Evolutionary conservation across 2,797 vertebrate species (phyloP), one percentile per base, ranked within the genome.

Genomic region (Siniperca scherzeri): DNA sequence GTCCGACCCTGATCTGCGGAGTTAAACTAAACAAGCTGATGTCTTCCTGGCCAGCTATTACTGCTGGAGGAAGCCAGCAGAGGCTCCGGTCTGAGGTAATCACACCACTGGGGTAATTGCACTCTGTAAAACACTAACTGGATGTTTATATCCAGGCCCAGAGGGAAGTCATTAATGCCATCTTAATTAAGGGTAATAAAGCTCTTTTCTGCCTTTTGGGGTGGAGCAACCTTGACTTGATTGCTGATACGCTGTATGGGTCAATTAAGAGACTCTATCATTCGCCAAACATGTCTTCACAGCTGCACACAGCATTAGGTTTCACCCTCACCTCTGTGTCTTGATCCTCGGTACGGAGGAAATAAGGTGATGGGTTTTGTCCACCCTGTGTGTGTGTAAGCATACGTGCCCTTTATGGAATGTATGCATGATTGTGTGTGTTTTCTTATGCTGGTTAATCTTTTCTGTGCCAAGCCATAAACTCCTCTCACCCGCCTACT

Each of bases 91-190:
- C 92, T 95, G 92, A 94, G 92, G 89, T 95, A 93, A 95, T 95
- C 94, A 90, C 83, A 86, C 91, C 88, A 91, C 87, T 65, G 22
- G 89, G 91, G 91, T 95, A 95, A 95, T 96, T 93, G 84, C 87
- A 72, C 92, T 92, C 88, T 91, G 91, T 94, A 95, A 94, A 94
- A 93, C 87, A 87, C 89, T 91, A 93, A 93, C 93, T 94, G 91
- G 85, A 93, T 94, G 93, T 95, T 96, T 93, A 95, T 93, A 89
- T 93, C 89, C 90, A 85, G 77, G 78, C 88, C 91, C 93, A 85
- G 86, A 81, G 94, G 94, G 93, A 94, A 95, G 91, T 91, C 93
- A 95, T 96, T 95, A 95, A 94, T 96, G 93, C 87, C 90, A 91
- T 92, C 89, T 93, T 94, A 92, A 94, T 94, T 94, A 95, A 94